Evolutionary conservation across 2,113 vertebrate genomes (phyloP).

Genomic region (Ivindomyrus marchei): DNA sequence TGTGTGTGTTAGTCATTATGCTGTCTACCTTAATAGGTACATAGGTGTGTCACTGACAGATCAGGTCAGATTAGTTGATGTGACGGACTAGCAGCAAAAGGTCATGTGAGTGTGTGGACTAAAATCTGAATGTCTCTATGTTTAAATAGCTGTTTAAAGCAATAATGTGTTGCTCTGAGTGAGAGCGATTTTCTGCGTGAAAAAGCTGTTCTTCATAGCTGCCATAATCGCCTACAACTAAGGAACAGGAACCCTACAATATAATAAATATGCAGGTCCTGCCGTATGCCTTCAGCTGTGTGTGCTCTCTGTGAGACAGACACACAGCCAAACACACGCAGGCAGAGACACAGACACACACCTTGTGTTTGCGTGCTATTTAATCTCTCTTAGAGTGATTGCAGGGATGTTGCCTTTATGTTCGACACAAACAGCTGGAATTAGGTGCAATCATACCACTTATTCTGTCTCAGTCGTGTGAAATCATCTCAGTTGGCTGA

Average conservation of each 20-base stretch:
- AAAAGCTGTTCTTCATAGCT: background rate
- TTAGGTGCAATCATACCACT: constrained; percentile 1
- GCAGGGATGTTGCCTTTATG: background rate
- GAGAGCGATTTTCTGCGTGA: background rate
- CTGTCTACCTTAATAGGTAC: background rate
- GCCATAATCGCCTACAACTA: background rate
- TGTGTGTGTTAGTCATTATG: background rate
- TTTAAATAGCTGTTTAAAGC: background rate
- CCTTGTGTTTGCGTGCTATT: background rate
- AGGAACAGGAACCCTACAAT: background rate
- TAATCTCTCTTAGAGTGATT: background rate
- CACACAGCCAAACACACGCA: background rate
- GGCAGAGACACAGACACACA: background rate
- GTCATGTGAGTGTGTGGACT: background rate
- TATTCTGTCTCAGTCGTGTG: background rate
- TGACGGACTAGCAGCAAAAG: background rate
- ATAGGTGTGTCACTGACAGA: background rate
- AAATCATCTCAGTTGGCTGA: background rate
- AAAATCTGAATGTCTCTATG: background rate
- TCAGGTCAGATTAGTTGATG: background rate
- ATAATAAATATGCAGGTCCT: background rate
- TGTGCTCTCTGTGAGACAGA: background rate
- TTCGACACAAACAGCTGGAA: background rate
- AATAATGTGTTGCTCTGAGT: background rate
- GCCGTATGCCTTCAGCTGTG: background rate